Evolutionary conservation across 2,797 vertebrate genomes (phyloP).

Genomic region (Acanthopagrus latus): DNA sequence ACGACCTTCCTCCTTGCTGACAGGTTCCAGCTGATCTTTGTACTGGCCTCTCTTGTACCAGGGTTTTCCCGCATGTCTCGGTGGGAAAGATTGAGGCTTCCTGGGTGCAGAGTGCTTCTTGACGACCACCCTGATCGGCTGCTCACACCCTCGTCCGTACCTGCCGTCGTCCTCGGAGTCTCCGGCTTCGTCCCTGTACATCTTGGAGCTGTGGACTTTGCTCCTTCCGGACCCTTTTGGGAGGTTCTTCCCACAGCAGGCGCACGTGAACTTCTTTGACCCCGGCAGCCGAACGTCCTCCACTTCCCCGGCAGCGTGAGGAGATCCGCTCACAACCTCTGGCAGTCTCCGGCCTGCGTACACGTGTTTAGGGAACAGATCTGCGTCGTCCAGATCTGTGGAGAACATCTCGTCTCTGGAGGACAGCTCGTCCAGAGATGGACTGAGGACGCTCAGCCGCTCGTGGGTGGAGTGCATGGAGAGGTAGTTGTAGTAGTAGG

Average conservation of each 20-base stretch:
- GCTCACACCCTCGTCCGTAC: constrained; percentile 56
- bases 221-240: constrained; percentile 51
- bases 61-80: constrained; percentile 58
- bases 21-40: constrained; percentile 21
- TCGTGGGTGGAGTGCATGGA: constrained; percentile 76
- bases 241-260: constrained; percentile 81
- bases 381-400: constrained; percentile 84
- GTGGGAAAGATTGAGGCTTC: constrained; percentile 55
- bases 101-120: constrained; percentile 69
- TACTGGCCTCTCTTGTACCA: constrained; percentile 65
- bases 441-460: constrained; percentile 85
- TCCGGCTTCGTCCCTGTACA: constrained; percentile 57
- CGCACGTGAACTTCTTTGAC: constrained; percentile 69
- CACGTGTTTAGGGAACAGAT: constrained; percentile 75
- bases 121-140: constrained; percentile 53
- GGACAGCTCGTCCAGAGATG: constrained; percentile 86
- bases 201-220: constrained; percentile 61
- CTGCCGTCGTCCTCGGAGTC: constrained; percentile 78
- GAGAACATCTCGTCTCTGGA: constrained; percentile 88
- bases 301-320: neutral
- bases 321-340: constrained; percentile 8
- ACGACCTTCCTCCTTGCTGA: constrained; percentile 32
- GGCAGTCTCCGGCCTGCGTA: constrained; percentile 63
- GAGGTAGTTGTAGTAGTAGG: constrained; percentile 81
- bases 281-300: constrained; percentile 64